Evolutionary conservation across 2,797 vertebrate species (phyloP), one percentile per base, ranked within the genome.

Genomic region (Ceyx erithaca): DNA sequence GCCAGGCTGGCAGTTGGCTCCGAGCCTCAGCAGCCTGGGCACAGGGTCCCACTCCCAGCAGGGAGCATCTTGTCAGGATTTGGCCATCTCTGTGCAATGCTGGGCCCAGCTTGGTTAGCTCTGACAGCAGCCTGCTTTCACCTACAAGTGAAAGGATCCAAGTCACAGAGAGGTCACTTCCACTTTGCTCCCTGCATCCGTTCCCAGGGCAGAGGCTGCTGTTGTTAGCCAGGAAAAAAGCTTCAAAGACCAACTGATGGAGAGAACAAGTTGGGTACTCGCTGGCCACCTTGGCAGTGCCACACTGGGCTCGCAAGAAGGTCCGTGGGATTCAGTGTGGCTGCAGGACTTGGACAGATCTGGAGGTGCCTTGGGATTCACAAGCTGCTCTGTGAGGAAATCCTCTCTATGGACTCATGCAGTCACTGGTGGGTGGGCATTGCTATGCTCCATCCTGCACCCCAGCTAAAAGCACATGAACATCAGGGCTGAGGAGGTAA

Each of bases 11-110:
- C 72, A 37, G n/a, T 7, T 31, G 46, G 51, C 51, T 73, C 75
- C 0, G 1, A 13, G 57, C 57, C 33, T 85, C 2, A 0, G 58
- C 31, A 7, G 57, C 19, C 5, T 14, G 51, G 80, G 54, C 54
- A 21, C 0, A 0, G 52, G 28, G 57, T 61, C 28, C 66, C n/a
- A 9, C 3, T 15, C 35, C 49, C 89, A 30, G 41, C 0, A 0
- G 59, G 37, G 69, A 70, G 26, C n/a, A 15, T 28, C 46, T 49
- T 6, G 45, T 20, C 45, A 22, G 75, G 49, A 20, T 19, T 14
- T 5, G 3, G 68, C 15, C 80, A 2, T 2, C 49, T 30, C 76
- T 33, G 17, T 5, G 13, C 26, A 3, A 1, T 2, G 61, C 76
- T 55, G 59, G 85, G 2, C 49, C 37, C 4, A 5, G 13, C 71